Evolutionary conservation across 2,797 vertebrate species (phyloP), one percentile per base, ranked within the genome.

Genomic region (Hozukius guyotensis): DNA sequence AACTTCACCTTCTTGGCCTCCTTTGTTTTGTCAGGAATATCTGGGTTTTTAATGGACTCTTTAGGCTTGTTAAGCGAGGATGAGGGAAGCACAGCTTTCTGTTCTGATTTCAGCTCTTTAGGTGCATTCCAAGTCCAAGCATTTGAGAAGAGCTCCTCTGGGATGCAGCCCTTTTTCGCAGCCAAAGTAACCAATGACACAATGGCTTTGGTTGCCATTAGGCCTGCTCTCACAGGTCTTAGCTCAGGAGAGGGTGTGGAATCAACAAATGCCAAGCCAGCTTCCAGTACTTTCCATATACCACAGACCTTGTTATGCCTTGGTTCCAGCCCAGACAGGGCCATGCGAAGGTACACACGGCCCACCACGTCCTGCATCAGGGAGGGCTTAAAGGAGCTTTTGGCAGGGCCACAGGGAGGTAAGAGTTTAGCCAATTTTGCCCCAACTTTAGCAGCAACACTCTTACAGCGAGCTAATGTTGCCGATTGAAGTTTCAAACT

Each of bases 351-450:
- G 1, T 97, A 97, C 8, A 94, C 89, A 1, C 86, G 82, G 62
- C 96, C 97, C 9, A 94, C 74, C 38, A 98, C 77, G 0, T 96
- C 95, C 8, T 97, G 93, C 75, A 97, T 91, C 65, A 97, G 75
- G 4, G 72, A 61, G 0, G 95, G 90, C 38, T 86, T 88, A 2
- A 32, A 2, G 11, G 55, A 3, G 16, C 20, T 55, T 42, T 81
- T 88, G 8, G 73, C 42, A 24, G 62, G 12, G 22, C 53, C 32
- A 67, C 29, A 12, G 1, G 77, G n/a, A 52, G 85, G 63, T 31
- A 94, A 84, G 2, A 89, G 72, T 13, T 89, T 89, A 0, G 87
- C 8, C 14, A 97, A 61, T 4, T 92, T 81, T 0, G 78, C 20
- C 0, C 81, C 77, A 8, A 96, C 87, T 74, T 93, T 95, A 32